A percentile compares a stretch with the other conserved stretches of the same genome.
Evolutionary conservation across 2,888 invertebrate genomes (phyloP).

Genomic region (Bellardia bayeri): DNA sequence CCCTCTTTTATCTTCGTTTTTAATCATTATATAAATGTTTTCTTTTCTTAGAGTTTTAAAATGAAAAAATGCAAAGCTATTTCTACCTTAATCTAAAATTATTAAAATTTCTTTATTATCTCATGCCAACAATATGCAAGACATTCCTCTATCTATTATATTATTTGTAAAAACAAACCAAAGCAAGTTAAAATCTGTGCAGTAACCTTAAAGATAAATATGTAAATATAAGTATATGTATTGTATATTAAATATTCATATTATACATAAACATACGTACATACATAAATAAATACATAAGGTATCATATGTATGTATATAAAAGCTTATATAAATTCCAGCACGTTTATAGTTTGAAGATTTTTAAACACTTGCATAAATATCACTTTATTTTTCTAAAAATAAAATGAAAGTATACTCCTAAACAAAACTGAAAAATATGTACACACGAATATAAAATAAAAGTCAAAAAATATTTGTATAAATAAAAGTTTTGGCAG

Average conservation of each 20-base stretch:
- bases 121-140: neutral
- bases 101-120: neutral
- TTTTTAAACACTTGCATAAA: neutral
- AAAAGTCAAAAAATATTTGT: neutral
- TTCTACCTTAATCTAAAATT: neutral
- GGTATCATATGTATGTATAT: neutral
- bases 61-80: neutral
- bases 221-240: neutral
- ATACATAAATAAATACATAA: neutral
- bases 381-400: neutral
- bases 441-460: no score
- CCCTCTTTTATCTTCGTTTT: neutral
- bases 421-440: neutral
- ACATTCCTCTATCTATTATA: neutral
- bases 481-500: neutral
- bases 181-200: slow-evolving; percentile 11
- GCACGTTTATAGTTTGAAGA: neutral
- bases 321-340: neutral
- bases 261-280: neutral
- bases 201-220: neutral
- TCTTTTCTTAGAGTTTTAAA: neutral
- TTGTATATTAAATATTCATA: neutral
- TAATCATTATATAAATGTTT: neutral
- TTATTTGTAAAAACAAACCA: neutral
- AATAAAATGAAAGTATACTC: neutral